Evolutionary conservation across 2,113 vertebrate genomes (phyloP), one percentile per base, ranked within the genome.

Genomic region (Proteles cristata): DNA sequence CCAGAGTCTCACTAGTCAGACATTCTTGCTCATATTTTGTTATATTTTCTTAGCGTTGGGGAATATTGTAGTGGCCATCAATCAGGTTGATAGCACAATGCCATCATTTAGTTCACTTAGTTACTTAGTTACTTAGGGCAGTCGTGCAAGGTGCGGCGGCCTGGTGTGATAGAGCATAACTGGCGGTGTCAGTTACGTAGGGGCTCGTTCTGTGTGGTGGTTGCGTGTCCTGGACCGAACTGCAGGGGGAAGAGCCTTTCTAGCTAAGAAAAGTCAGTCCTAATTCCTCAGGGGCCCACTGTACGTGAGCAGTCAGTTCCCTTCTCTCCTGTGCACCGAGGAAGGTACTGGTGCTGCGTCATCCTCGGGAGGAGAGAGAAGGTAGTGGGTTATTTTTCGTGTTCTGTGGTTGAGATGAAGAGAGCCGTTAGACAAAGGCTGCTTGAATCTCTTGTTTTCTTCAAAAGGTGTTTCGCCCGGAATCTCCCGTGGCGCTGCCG

Each of bases 141-240:
- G 39, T 39, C 3, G 39, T 39, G 39, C 39, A 39, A 39, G n/a
- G 26, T 39, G 2, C 23, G 35, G 33, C 19, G 11, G 35, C 11
- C 74, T 55, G n/a, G 17, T 21, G 53, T 4, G 7, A 23, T 1
- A 1, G 74, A 91, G 74, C 17, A 11, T 31, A 6, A 39, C 39
- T 39, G 39, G 39, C 2, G 2, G 63, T n/a, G 28, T 7, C 17
- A 26, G 4, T 48, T 66, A 31, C 3, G 9, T 66, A 17, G n/a
- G 2, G 50, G 2, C 31, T 45, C 50, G 0, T 35, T 45, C 23
- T 19, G 1, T 33, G 19, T 25, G 0, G 25, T 35, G 19, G 63
- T 12, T 33, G 0, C 15, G 0, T 4, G 58, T 68, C 39, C 31
- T 4, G 12, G 16, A 26, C 55, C n/a, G 5, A 26, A 16, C 28